Percentiles rank a stretch among this genome's conserved stretches.
These are phyloP conservation scores for Dromaius novaehollandiae DNA, from an alignment of 2,113 vertebrate genomes.

Conservation along the genomic window DNA sequence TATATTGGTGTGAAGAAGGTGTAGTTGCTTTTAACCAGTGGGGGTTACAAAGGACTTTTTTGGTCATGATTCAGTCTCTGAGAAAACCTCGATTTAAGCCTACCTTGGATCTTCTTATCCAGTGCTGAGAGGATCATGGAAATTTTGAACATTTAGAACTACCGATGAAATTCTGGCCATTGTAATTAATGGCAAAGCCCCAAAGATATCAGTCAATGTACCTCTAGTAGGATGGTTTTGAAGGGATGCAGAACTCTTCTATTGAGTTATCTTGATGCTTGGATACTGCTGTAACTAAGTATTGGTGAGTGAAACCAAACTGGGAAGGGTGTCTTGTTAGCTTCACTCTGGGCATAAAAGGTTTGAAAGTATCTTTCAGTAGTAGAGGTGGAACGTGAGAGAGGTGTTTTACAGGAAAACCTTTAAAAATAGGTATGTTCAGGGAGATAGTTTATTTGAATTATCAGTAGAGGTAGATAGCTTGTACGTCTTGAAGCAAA, in stretches of 20 bases:
- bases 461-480: not conserved
- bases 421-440: not conserved
- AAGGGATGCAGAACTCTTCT: not conserved
- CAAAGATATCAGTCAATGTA: not conserved
- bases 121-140: not conserved
- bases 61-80: not conserved
- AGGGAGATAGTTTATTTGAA: not conserved
- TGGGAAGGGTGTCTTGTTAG: not conserved
- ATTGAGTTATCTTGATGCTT: not conserved
- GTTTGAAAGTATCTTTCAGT: not conserved
- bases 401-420: not conserved
- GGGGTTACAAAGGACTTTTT: not conserved
- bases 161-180: not conserved
- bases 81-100: not conserved
- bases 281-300: not conserved
- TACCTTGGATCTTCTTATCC: not conserved
- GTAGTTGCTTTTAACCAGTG: not conserved
- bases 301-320: not conserved
- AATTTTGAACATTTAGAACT: not conserved
- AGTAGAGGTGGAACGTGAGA: accelerated
- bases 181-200: not conserved
- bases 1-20: not conserved
- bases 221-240: not conserved
- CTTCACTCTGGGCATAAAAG: not conserved
- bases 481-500: not conserved